Percentiles rank a stretch among this genome's conserved stretches.
Evolutionary conservation across 2,797 vertebrate genomes (phyloP).

Genomic region (Sebastes aleutianus): DNA sequence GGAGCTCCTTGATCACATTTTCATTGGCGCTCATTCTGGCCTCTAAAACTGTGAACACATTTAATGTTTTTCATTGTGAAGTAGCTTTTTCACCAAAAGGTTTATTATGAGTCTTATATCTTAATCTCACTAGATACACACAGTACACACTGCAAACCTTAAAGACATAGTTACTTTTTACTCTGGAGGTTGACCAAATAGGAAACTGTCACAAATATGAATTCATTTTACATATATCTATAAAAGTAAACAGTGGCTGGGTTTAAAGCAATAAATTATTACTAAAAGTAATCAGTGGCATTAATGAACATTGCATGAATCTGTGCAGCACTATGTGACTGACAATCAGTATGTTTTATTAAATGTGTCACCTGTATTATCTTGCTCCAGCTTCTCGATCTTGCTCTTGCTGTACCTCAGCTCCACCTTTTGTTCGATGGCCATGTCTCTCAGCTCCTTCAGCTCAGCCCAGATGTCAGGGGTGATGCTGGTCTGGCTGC

Average conservation of each 20-base stretch:
- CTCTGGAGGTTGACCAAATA: neutral
- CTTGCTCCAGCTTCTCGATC: slow-evolving; percentile 18
- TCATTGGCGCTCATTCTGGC: neutral
- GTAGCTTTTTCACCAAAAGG: too few relatives aligned
- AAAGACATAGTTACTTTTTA: too few relatives aligned
- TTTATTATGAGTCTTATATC: too few relatives aligned
- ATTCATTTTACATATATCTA: neutral
- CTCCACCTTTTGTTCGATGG: neutral
- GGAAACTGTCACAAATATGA: neutral
- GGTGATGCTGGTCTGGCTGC: neutral
- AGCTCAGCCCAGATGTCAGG: slow-evolving; percentile 20
- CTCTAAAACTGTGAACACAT: neutral
- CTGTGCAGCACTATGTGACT: neutral
- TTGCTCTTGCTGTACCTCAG: too few relatives aligned
- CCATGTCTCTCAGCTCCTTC: slow-evolving; percentile 28
- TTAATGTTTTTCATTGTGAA: too few relatives aligned
- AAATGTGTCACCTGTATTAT: neutral
- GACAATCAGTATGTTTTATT: neutral
- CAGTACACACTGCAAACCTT: too few relatives aligned
- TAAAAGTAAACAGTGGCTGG: neutral
- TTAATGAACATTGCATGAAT: neutral
- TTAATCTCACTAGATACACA: too few relatives aligned
- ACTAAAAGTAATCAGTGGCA: neutral
- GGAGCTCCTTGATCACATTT: neutral
- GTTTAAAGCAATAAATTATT: neutral